Evolutionary conservation across 2,888 invertebrate species (phyloP), one percentile per base, ranked within the genome.

Genomic region (Nineta flava): DNA sequence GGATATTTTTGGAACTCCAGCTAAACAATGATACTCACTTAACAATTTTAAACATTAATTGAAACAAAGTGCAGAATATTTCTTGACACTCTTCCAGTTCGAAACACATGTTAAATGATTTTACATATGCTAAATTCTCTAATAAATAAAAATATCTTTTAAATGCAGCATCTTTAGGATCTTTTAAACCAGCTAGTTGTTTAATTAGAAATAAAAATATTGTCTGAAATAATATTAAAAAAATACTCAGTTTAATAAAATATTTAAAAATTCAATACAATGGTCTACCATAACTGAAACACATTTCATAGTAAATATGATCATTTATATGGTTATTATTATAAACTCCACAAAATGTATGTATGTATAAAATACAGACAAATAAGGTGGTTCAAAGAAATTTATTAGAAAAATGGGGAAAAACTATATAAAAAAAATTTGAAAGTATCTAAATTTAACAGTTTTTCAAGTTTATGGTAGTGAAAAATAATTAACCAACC

Each of bases 21-120:
- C 21, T 46, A 31, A 6, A 9, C 10, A 12, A 32, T 13, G 48
- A 42, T 53, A 76, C 84, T 79, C 65, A 92, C 92, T 93, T 95
- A 60, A 96, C 91, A 67, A 95, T 93, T 68, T 83, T 87, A 65
- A 96, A 96, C 80, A 96, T 90, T 49, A 94, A 77, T 51, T 85
- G 82, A 71, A 95, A 96, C 2, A 97, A 75, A 12, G 84, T 84
- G 62, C 91, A 90, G 70, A 96, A 95, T 59, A 97, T 93, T 67
- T 94, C 93, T 66, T 95, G 94, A 60, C 91, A 93, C 70, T 96
- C 95, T 65, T 96, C 96, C 51, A 97, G 71, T 66, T 97, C 96
- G 64, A 96, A 92, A 67, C 95, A 96, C 85, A 97, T 96, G 68
- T 96, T 96, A 69, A 97, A 96, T 0, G 94, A 93, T 68, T 97